Conservation (phyloP, 2,113 vertebrate genomes). For the Picathartes gymnocephalus region DNA sequence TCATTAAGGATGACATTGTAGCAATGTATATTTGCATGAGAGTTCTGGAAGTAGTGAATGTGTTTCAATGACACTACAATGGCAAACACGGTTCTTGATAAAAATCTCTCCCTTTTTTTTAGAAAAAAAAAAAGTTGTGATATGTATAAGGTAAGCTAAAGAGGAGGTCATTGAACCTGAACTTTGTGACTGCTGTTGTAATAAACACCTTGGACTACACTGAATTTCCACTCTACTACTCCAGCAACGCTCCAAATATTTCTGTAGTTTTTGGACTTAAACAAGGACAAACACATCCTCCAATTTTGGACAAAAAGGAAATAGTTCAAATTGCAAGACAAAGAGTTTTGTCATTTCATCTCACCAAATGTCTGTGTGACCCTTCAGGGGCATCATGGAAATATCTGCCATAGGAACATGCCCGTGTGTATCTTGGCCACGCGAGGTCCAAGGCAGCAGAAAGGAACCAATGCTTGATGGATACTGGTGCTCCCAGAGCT, state of each 20-base stretch:
- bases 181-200: background rate
- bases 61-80: background rate
- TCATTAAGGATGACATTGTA: background rate
- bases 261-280: background rate
- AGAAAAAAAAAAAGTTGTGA: background rate
- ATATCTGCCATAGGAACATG: background rate
- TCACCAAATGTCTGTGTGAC: fast-evolving
- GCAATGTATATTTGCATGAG: background rate
- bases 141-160: background rate
- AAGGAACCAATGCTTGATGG: background rate
- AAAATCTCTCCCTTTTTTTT: background rate
- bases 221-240: background rate
- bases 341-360: background rate
- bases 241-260: background rate
- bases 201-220: background rate
- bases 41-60: background rate
- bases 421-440: fast-evolving
- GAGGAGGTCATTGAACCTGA: background rate
- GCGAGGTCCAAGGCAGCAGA: background rate
- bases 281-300: background rate
- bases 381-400: background rate
- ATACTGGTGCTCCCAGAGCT: background rate
- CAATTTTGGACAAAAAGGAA: background rate
- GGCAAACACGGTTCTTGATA: background rate
- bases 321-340: background rate